Conservation (phyloP, 2,113 vertebrate genomes). For the Ondatra zibethicus region DNA sequence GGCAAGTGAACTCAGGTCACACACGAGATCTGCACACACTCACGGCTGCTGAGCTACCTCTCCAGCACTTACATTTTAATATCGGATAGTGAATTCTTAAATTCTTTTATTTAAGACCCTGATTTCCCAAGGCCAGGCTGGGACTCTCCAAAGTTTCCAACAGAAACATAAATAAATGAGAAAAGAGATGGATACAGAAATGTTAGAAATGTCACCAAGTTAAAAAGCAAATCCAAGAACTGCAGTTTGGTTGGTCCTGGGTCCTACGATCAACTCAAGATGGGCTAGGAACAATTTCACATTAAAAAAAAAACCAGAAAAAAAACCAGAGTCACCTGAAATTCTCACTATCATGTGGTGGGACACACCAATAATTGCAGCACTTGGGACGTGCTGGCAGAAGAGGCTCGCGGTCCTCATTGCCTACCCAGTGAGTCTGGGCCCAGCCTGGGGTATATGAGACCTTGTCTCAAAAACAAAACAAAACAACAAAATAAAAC, state of each 20-base stretch:
- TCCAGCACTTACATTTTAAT: not conserved
- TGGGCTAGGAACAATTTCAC: not conserved
- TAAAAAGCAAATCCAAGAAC: not conserved
- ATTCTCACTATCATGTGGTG: not conserved
- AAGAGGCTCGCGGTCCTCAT: not conserved
- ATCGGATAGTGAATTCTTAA: not conserved
- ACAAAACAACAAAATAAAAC: constrained; percentile 7
- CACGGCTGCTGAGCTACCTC: too few relatives aligned
- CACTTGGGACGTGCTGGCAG: not conserved
- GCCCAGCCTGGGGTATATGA: not conserved
- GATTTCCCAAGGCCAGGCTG: too few relatives aligned
- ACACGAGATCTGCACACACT: too few relatives aligned
- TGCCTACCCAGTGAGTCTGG: not conserved
- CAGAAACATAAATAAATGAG: not conserved
- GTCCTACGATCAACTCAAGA: not conserved
- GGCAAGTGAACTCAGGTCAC: too few relatives aligned
- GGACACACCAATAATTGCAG: not conserved
- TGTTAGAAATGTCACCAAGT: not conserved
- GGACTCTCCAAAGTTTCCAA: not conserved
- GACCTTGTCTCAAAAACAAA: not conserved
- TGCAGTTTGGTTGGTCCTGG: not conserved
- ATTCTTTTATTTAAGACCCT: not conserved
- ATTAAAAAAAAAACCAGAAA: not conserved
- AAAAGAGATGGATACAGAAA: not conserved
- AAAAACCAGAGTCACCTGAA: not conserved